Evolutionary conservation across 1,140 invertebrate species (phyloP).

Genomic region (Latrodectus geometricus): DNA sequence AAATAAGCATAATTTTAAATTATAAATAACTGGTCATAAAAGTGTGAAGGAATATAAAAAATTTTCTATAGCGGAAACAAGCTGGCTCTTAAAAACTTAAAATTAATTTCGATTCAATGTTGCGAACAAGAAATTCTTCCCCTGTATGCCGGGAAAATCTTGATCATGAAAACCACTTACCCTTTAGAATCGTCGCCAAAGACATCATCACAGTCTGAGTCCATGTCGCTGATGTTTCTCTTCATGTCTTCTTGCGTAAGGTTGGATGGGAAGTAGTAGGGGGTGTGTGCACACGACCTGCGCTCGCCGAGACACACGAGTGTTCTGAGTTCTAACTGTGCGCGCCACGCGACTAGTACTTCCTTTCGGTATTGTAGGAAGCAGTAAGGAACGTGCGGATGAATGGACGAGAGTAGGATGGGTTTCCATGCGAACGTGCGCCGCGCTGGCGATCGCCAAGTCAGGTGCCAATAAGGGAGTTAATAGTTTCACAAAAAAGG

Average conservation of each 20-base stretch:
- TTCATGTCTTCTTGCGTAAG: slow-evolving; percentile 67
- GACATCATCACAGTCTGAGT: slow-evolving; percentile 68
- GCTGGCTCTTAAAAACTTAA: too few species aligned
- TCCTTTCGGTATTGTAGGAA: slow-evolving; percentile 23
- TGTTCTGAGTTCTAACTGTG: neutral
- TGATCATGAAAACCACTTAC: slow-evolving; percentile 66
- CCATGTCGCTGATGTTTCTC: slow-evolving; percentile 70
- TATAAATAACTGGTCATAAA: too few species aligned
- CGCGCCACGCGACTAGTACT: slow-evolving; percentile 36
- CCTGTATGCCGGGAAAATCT: neutral
- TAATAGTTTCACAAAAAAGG: too few species aligned
- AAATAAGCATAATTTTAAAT: too few species aligned
- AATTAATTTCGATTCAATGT: too few species aligned
- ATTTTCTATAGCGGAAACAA: neutral
- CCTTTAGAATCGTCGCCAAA: slow-evolving; percentile 70
- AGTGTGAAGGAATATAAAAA: slow-evolving; percentile 64
- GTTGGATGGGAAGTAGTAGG: neutral
- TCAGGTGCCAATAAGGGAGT: neutral
- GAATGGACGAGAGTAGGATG: slow-evolving; percentile 22
- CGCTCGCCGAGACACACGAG: slow-evolving; percentile 24
- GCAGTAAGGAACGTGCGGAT: slow-evolving; percentile 10
- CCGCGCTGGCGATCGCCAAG: slow-evolving; percentile 8
- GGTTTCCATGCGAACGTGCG: neutral
- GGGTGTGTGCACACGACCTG: slow-evolving; percentile 13
- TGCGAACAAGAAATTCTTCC: neutral